Evolutionary conservation across 2,797 vertebrate species (phyloP), one percentile per base, ranked within the genome.

Genomic region (Pseudochirops corinnae): DNA sequence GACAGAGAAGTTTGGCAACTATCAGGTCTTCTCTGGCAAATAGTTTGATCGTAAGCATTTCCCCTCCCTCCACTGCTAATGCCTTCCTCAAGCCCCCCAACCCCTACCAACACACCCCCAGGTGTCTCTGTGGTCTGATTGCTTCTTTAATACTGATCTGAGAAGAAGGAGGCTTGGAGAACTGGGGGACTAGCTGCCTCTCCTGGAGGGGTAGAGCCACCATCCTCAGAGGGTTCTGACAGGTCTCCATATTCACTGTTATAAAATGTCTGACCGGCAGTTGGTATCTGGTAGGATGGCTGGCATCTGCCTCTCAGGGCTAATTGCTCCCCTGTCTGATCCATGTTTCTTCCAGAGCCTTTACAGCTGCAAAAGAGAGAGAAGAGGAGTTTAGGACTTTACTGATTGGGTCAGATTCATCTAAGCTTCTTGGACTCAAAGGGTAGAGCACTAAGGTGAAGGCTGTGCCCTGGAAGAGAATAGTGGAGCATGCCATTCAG

Each of bases 211-310:
- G 98, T 96, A 60, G 98, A 97, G 97, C 96, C 97, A 56, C 97
- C 98, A 0, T 98, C 98, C 92, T 98, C 97, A 24, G 97, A 98
- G 0, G 98, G 98, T 98, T 99, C 99, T 0, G 99, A 99, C 98
- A 99, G 99, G 98, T 99, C 99, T 90, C 99, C 99, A 0, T 99
- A 99, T 98, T 99, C 99, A 97, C 99, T 99, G 99, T 99, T 99
- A 99, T 99, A 99, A 99, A 99, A 99, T 98, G 99, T 99, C 98
- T 99, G 99, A 96, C 99, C 99, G 28, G 99, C 99, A 11, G 98
- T 98, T 60, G 99, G 98, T 90, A 98, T 99, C 94, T 98, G 99
- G 57, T 99, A 99, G 0, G 92, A 98, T 0, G 98, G 98, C 90
- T 96, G 99, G 95, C 98, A 98, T 95, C 98, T 98, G 96, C 98